Evolutionary conservation across 2,113 vertebrate genomes (phyloP).

Genomic region (Hemichromis elongatus): DNA sequence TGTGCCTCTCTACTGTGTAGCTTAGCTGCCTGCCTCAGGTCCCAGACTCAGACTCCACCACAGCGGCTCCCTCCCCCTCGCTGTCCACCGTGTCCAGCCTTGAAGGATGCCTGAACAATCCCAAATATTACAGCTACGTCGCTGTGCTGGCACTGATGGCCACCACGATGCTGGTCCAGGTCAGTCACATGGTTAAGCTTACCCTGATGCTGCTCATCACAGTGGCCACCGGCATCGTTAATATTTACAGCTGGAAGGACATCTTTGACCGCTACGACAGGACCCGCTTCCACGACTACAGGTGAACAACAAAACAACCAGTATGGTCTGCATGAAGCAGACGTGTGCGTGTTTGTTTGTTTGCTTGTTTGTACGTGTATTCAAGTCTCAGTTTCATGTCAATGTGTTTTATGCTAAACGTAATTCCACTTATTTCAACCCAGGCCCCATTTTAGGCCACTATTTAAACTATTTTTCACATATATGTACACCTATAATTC

Average conservation of each 20-base stretch:
- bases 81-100: not conserved
- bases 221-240: slow-evolving; percentile 75
- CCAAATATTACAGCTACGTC: slow-evolving; percentile 90
- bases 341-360: too few relatives aligned
- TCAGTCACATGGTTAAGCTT: slow-evolving; percentile 98
- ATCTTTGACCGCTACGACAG: slow-evolving; percentile 86
- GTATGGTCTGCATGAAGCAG: not conserved
- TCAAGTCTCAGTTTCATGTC: not conserved
- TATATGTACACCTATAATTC: not conserved
- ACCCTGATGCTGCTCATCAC: slow-evolving; percentile 90
- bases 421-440: too few relatives aligned
- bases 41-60: slow-evolving; percentile 19
- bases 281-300: slow-evolving; percentile 76
- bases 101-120: slow-evolving; percentile 78
- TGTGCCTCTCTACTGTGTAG: slow-evolving; percentile 57
- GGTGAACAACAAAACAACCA: slow-evolving; percentile 61
- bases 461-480: too few relatives aligned
- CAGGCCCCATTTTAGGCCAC: too few relatives aligned
- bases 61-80: slow-evolving; percentile 23
- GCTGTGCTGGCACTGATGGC: slow-evolving; percentile 86
- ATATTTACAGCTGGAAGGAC: slow-evolving; percentile 85
- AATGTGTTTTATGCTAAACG: accelerated
- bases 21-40: slow-evolving; percentile 81
- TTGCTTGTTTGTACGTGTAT: not conserved
- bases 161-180: slow-evolving; percentile 95